phyloP scores from a whole-genome alignment of 2,888 invertebrate genomes.

The Pristionchus exspectatus region DNA sequence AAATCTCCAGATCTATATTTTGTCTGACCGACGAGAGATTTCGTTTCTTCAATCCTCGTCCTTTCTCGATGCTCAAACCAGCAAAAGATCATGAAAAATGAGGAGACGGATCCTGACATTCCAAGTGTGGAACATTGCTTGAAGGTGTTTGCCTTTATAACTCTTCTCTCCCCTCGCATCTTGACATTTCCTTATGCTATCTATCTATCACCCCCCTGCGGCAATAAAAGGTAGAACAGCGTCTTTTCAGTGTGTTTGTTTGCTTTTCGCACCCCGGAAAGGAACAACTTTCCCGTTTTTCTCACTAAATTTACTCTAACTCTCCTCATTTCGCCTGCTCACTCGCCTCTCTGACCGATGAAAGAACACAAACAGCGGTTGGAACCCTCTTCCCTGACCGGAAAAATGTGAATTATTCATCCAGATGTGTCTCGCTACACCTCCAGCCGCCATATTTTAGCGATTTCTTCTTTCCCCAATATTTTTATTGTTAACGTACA shows the following conservation, averaged over 20 bases:
- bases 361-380: too few species aligned
- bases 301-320: too few species aligned
- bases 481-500: neutral
- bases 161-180: neutral
- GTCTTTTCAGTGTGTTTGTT: too few species aligned
- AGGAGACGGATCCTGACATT: neutral
- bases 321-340: too few species aligned
- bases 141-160: conserved; percentile 6
- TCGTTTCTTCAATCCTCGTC: neutral
- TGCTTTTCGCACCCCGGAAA: too few species aligned
- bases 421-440: neutral
- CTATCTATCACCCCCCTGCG: neutral
- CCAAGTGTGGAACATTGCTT: neutral
- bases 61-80: neutral
- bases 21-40: neutral
- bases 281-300: too few species aligned
- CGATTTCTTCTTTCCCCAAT: neutral
- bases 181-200: conserved; percentile 4
- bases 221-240: neutral
- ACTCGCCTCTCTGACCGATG: too few species aligned
- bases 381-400: too few species aligned
- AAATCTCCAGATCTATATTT: too few species aligned
- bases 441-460: neutral
- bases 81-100: neutral
- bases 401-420: neutral